Conservation (phyloP, 2,797 vertebrate species). For the Aldrovandia affinis region DNA sequence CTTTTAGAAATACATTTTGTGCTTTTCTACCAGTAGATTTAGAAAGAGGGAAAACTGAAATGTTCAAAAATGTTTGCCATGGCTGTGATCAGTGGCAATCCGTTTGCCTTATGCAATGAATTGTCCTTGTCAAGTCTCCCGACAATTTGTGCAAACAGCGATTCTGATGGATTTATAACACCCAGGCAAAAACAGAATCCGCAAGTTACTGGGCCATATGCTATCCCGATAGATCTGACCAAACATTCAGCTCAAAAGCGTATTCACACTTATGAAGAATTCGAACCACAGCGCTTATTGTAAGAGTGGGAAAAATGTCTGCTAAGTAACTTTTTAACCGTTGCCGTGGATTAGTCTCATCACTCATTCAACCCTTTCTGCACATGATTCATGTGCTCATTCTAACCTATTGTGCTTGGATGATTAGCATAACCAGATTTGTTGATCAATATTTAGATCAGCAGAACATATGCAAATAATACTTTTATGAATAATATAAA, state of each 20-base stretch:
- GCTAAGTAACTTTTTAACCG: neutral
- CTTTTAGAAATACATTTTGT: neutral
- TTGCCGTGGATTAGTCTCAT: neutral
- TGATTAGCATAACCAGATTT: neutral
- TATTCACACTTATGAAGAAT: neutral
- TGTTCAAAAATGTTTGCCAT: neutral
- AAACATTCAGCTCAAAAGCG: neutral
- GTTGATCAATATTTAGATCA: neutral
- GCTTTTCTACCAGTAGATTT: neutral
- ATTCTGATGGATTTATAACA: slow-evolving; percentile 68
- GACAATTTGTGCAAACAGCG: slow-evolving; percentile 42
- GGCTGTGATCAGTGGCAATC: neutral
- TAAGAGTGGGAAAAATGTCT: neutral
- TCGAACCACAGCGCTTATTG: neutral
- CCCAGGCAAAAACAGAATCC: slow-evolving; percentile 69
- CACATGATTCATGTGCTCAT: too few species aligned
- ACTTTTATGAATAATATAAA: neutral
- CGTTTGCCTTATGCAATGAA: neutral
- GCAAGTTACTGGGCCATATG: slow-evolving; percentile 64
- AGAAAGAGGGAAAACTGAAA: neutral
- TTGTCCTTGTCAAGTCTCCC: neutral
- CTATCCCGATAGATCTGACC: neutral
- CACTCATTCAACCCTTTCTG: too few species aligned
- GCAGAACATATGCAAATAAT: neutral
- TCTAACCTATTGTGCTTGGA: neutral